Evolutionary conservation across 1,140 invertebrate species (phyloP).

Genomic region (Drosophila repleta): DNA sequence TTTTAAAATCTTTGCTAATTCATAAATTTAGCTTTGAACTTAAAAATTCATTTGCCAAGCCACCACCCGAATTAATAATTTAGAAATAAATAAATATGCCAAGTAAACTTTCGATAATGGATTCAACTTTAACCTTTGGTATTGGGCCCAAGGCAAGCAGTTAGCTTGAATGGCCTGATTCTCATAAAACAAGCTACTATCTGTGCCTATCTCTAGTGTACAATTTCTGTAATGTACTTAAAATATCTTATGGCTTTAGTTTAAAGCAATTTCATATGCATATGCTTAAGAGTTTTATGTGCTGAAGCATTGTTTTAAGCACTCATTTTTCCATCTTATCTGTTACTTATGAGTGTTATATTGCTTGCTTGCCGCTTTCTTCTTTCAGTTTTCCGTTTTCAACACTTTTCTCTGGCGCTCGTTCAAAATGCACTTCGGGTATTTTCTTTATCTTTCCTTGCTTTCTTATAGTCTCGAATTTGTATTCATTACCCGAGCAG

Average conservation of each 20-base stretch:
- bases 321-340: constrained; percentile 25
- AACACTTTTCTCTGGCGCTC: constrained; percentile 11
- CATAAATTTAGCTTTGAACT: too few relatives aligned
- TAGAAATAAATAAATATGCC: too few relatives aligned
- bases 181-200: background rate
- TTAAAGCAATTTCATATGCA: background rate
- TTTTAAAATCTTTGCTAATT: too few relatives aligned
- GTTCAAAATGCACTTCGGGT: constrained; percentile 29
- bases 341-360: constrained; percentile 25
- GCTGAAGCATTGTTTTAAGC: background rate
- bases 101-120: too few relatives aligned
- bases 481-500: constrained; percentile 66
- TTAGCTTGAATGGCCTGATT: too few relatives aligned
- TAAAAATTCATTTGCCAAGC: too few relatives aligned
- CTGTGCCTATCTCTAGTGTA: background rate
- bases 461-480: constrained; percentile 36
- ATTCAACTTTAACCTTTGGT: too few relatives aligned
- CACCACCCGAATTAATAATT: too few relatives aligned
- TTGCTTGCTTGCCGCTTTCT: constrained; percentile 13
- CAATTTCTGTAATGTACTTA: background rate
- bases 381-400: constrained; percentile 5
- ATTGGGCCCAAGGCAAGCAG: too few relatives aligned
- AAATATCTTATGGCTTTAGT: background rate
- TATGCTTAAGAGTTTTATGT: constrained; percentile 2
- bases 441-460: constrained; percentile 19